Percentiles rank a stretch among this genome's conserved stretches.
These are phyloP conservation scores for Drosophila histrio DNA, from an alignment of 2,888 invertebrate species.

Conservation along the genomic window DNA sequence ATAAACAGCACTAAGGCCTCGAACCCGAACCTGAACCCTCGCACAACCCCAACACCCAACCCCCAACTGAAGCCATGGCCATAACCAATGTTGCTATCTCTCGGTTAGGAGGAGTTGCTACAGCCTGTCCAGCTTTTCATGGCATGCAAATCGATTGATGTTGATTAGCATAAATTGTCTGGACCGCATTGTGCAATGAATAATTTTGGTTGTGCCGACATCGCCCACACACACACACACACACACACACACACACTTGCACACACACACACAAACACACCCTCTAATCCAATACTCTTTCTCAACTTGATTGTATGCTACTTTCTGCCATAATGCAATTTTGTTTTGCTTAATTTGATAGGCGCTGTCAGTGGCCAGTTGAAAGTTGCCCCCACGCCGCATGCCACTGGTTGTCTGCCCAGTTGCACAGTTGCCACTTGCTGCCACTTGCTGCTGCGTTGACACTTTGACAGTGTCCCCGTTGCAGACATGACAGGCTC, in stretches of 20 bases:
- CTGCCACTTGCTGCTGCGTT: slow-evolving; percentile 51
- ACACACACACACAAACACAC: neutral
- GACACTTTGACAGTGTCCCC: slow-evolving; percentile 53
- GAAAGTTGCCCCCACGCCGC: slow-evolving; percentile 17
- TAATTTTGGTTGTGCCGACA: slow-evolving; percentile 66
- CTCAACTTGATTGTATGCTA: slow-evolving; percentile 26
- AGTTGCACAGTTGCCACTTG: too few relatives aligned
- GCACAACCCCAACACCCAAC: neutral
- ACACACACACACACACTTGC: slow-evolving; percentile 1
- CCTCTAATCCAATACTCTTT: neutral
- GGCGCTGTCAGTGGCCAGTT: slow-evolving; percentile 72
- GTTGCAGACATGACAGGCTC: slow-evolving; percentile 38
- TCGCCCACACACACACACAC: slow-evolving; percentile 32
- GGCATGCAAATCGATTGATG: slow-evolving; percentile 79
- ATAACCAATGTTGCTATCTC: neutral
- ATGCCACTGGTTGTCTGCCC: too few relatives aligned
- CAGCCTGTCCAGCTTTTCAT: slow-evolving; percentile 45
- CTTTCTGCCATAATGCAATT: slow-evolving; percentile 72
- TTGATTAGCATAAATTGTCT: slow-evolving; percentile 83
- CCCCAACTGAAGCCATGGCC: neutral
- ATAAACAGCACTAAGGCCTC: slow-evolving; percentile 60
- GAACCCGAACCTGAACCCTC: neutral
- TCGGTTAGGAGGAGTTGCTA: neutral
- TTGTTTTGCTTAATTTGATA: slow-evolving; percentile 79
- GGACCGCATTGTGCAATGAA: slow-evolving; percentile 80